Base-by-base conservation (phyloP, 2,888 invertebrate genomes). In the Drosophila eohydei region DNA sequence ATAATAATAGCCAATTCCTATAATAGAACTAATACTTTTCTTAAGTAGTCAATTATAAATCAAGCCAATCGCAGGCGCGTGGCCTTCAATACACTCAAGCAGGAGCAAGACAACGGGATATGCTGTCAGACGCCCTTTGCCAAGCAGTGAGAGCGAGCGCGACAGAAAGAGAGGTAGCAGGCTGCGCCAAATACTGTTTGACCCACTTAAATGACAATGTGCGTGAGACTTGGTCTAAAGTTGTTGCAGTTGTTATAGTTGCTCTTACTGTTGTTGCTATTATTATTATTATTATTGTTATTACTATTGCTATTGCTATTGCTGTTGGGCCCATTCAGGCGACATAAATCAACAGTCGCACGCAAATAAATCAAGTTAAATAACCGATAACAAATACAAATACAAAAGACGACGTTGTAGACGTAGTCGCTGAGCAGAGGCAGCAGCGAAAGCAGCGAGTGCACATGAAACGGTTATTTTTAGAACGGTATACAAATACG, bases 341-440 rank as follows among this genome's bases (percentile, higher is more conserved):
- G 71, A 84, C 77, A 89, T 81, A 87, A 86, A 89, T 88, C 82
- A 86, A 81, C 79, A 83, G 87, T 80, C 72, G 81, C 85, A 87
- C 82, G 87, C 89, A 86, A 88, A 88, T 88, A 86, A 86, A 88
- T 87, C 87, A 88, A 77, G 79, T 86, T 83, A 84, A 88, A 86
- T 82, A 88, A 87, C 80, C 85, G 87, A 86, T 88, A 87, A 89
- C 79, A 81, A 89, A 87, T 83, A 85, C 80, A 80, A 62, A 72
- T 63, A 71, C 65, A 48, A 60, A 59, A 68, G 41, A 34, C 62
- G 43, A 46, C 38, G 43, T 11, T 26, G 43, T 44, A 43, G 56
- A 8, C 43, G 56, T 40, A 30, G 58, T 21, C 21, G 44, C 58
- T 48, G 48, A 46, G 46, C 46, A 14, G 58, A 38, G 48, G 36